Conservation (phyloP, 2,113 vertebrate species). For the Leptobrachium ailaonicum region DNA sequence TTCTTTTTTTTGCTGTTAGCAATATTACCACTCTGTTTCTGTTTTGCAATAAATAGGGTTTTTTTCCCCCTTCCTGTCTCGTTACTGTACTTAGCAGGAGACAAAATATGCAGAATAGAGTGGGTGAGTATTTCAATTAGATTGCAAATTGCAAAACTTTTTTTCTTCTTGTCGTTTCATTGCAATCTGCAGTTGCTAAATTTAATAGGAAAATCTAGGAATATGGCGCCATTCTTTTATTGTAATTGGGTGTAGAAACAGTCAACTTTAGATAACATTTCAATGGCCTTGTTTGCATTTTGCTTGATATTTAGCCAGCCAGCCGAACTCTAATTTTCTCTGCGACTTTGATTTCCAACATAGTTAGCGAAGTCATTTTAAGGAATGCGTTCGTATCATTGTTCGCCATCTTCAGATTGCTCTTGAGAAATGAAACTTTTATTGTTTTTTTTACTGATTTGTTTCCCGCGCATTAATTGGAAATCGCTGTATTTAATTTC, state of each 20-base stretch:
- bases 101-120: neutral
- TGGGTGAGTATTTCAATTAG: neutral
- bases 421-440: slow-evolving; percentile 45
- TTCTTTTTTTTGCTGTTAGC: no score
- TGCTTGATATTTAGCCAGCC: slow-evolving; percentile 19
- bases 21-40: no score
- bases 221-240: slow-evolving; percentile 6
- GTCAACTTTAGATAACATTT: slow-evolving; percentile 8
- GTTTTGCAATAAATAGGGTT: no score
- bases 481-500: slow-evolving; percentile 49
- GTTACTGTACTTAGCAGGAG: no score
- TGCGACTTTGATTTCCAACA: slow-evolving; percentile 37
- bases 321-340: slow-evolving; percentile 34
- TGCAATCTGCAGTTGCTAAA: slow-evolving; percentile 25
- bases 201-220: slow-evolving; percentile 24
- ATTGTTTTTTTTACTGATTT: slow-evolving; percentile 34
- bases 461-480: slow-evolving; percentile 44
- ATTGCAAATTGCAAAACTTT: slow-evolving; percentile 11
- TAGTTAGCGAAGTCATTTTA: slow-evolving; percentile 27
- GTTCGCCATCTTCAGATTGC: slow-evolving; percentile 25
- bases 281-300: slow-evolving; percentile 45
- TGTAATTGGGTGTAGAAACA: slow-evolving; percentile 1
- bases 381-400: slow-evolving; percentile 31
- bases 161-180: neutral
- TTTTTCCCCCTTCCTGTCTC: no score